Conservation (phyloP, 1,140 invertebrate genomes). For the Lasaia peninsularis region DNA sequence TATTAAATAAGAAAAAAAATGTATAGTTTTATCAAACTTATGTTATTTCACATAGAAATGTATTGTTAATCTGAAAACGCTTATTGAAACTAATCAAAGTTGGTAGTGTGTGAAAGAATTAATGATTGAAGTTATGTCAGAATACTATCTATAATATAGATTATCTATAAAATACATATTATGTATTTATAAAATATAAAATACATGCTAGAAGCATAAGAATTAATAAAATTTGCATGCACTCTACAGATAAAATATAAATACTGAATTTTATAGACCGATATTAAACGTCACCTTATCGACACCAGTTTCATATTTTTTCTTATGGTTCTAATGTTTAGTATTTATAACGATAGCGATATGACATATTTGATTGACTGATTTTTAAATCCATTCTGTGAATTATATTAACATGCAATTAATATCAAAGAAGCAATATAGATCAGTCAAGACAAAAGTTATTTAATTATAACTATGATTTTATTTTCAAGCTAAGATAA, state of each 20-base stretch:
- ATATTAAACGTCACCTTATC: slow-evolving; percentile 4
- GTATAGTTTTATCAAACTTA: too few species aligned
- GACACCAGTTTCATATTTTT: not conserved
- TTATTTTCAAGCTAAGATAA: slow-evolving; percentile 39
- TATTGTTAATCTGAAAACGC: too few species aligned
- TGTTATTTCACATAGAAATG: too few species aligned
- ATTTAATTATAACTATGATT: slow-evolving; percentile 18
- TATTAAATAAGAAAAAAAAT: too few species aligned
- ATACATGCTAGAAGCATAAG: slow-evolving; percentile 19
- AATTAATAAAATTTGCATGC: slow-evolving; percentile 16
- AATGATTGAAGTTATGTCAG: not conserved
- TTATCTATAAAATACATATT: slow-evolving; percentile 7
- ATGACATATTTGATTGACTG: slow-evolving; percentile 4
- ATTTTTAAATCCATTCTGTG: not conserved
- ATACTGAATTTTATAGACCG: not conserved
- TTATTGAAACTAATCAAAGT: too few species aligned
- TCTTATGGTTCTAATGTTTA: slow-evolving; percentile 3
- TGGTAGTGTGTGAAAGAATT: not conserved
- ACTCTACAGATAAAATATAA: not conserved
- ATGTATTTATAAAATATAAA: slow-evolving; percentile 15
- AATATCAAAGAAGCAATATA: slow-evolving; percentile 41
- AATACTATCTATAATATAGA: slow-evolving; percentile 1
- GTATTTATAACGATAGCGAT: not conserved
- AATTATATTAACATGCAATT: slow-evolving; percentile 41
- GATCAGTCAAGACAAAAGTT: slow-evolving; percentile 27